Evolutionary conservation across 2,888 invertebrate genomes (phyloP).

Genomic region (Aelia acuminata): DNA sequence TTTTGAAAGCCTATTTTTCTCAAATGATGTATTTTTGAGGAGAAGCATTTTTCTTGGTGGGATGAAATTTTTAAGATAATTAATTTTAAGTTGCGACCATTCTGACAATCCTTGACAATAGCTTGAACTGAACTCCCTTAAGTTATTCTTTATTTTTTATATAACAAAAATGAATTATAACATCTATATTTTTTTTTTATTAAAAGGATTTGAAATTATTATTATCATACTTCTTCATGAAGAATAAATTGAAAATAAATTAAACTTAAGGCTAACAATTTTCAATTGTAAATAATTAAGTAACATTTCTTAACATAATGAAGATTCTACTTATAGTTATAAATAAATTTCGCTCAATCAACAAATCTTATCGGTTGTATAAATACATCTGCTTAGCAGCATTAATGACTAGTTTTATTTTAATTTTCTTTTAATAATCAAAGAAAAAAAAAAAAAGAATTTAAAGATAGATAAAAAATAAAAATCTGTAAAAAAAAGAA

Average conservation of each 20-base stretch:
- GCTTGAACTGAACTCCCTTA: too few relatives aligned
- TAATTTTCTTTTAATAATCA: neutral
- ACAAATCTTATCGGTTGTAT: neutral
- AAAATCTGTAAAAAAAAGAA: neutral
- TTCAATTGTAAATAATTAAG: neutral
- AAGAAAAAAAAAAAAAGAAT: neutral
- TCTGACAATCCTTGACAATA: too few relatives aligned
- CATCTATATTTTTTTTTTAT: neutral
- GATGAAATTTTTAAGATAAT: too few relatives aligned
- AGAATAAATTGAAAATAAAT: neutral
- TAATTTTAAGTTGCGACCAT: too few relatives aligned
- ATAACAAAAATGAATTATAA: neutral
- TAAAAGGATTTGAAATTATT: slow-evolving; percentile 21
- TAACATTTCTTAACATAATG: neutral
- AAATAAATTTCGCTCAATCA: neutral
- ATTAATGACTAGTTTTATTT: slow-evolving; percentile 7
- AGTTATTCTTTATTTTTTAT: too few relatives aligned
- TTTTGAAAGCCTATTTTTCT: too few relatives aligned
- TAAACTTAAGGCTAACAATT: neutral
- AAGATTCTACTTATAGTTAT: neutral
- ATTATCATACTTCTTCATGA: neutral
- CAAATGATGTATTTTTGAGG: too few relatives aligned
- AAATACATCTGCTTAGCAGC: neutral
- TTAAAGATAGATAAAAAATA: neutral
- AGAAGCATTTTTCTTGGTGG: too few relatives aligned